phyloP scores from a whole-genome alignment of 2,888 invertebrate species.

The Embidobia sp. region DNA sequence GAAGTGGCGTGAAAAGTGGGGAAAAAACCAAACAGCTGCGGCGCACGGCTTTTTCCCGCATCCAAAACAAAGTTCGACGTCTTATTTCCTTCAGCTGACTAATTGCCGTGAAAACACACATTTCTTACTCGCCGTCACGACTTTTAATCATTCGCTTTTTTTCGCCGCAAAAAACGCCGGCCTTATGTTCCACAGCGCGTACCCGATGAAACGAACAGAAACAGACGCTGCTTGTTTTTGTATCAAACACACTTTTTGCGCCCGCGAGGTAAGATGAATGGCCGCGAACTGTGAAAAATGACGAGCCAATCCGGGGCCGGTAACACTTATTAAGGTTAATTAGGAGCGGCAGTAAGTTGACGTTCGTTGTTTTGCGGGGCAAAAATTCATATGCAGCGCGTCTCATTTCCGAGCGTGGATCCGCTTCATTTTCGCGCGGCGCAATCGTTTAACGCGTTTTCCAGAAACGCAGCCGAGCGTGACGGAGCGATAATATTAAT shows the following conservation, averaged over 20 bases:
- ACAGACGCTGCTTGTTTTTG: too few relatives aligned
- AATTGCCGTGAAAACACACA: conserved; percentile 10
- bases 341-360: too few relatives aligned
- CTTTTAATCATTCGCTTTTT: conserved; percentile 20
- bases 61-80: conserved; percentile 11
- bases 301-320: too few relatives aligned
- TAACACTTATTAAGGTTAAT: conserved; percentile 4
- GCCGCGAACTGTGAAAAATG: too few relatives aligned
- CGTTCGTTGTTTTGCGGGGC: conserved; percentile 16
- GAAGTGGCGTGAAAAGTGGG: too few relatives aligned
- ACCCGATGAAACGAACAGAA: too few relatives aligned
- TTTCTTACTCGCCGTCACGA: conserved; percentile 12
- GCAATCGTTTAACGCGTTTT: conserved; percentile 56
- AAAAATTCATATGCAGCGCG: conserved; percentile 47
- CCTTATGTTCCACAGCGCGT: conserved; percentile 1
- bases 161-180: background rate
- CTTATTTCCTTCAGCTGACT: conserved; percentile 17
- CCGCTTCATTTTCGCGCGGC: conserved; percentile 46
- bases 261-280: too few relatives aligned
- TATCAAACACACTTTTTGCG: too few relatives aligned
- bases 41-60: conserved; percentile 6
- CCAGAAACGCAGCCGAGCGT: conserved; percentile 52
- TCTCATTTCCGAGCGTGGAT: conserved; percentile 56
- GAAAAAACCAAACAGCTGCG: too few relatives aligned
- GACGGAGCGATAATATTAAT: conserved; percentile 55